Evolutionary conservation across 2,797 vertebrate species (phyloP), one percentile per base, ranked within the genome.

Genomic region (Thripadectes ignobilis): DNA sequence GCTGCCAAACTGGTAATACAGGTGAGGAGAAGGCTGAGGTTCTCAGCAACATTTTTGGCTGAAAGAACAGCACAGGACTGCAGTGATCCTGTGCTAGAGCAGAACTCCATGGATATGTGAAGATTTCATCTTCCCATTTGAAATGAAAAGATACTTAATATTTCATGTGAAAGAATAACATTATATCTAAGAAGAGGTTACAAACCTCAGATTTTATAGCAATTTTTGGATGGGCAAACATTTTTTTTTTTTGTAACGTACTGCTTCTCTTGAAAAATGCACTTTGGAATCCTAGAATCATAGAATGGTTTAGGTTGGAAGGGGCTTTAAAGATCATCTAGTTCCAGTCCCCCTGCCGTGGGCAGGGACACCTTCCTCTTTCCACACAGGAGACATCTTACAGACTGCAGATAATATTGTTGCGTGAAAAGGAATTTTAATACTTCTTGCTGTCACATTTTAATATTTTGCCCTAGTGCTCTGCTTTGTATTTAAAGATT

Each of bases 401-500:
- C 22, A 72, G 41, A 34, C 10, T 7, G 19, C 52, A 36, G 36
- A 15, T 38, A 74, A 54, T 49, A 32, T 29, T 45, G 2, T 17
- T 68, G 6, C 5, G 72, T 49, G 32, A 72, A 88, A 68, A 61
- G 10, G 1, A 62, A 72, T 63, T 78, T 72, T 62, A 75, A 11
- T 83, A 69, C 38, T 88, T 9, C 18, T 75, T 10, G 1, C 14
- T 77, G 26, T 51, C 83, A 27, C 0, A 10, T 48, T 67, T 92
- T 76, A 76, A 43, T 78, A 26, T 66, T 91, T 89, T 72, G 4
- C 21, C 10, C 29, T 24, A 54, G 10, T 68, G 14, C 19, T 88
- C 38, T 86, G 39, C 10, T 85, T 83, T 92, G 23, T 59, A 75
- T 82, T 93, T 69, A 92, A 15, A 38, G 43, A 30, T 72, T 39